Percentiles rank a stretch among this genome's conserved stretches.
Evolutionary conservation across 2,888 invertebrate genomes (phyloP).

Genomic region (Leucophenga montana): DNA sequence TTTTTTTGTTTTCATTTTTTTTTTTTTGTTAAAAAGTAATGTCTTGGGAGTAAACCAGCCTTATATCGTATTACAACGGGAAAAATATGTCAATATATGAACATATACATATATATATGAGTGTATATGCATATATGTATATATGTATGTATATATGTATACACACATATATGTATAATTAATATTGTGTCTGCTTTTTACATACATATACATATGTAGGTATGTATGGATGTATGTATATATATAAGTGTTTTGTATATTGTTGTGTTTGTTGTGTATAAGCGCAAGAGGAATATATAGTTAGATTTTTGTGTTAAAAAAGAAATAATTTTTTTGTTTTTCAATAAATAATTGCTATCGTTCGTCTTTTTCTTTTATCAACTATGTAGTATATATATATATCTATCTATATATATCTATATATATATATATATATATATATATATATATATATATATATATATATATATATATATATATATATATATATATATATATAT

Average conservation of each 20-base stretch:
- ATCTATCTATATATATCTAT: no score
- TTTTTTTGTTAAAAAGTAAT: constrained; percentile 60
- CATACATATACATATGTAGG: constrained; percentile 33
- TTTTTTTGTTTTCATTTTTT: not conserved
- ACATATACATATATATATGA: constrained; percentile 46
- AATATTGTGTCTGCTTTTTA: no score
- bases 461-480: no score
- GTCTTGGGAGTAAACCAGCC: constrained; percentile 74
- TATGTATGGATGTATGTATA: constrained; percentile 38
- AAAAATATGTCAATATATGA: constrained; percentile 49
- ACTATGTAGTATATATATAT: no score
- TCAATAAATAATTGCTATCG: not conserved
- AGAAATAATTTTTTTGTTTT: constrained; percentile 41
- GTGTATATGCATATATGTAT: constrained; percentile 35
- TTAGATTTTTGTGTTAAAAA: constrained; percentile 53
- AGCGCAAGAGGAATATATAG: constrained; percentile 66
- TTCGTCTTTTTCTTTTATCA: constrained; percentile 1
- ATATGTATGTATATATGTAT: constrained; percentile 32
- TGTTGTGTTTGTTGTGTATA: constrained; percentile 48
- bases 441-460: no score
- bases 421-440: no score
- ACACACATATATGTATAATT: constrained; percentile 33
- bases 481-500: no score
- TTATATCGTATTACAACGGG: constrained; percentile 69
- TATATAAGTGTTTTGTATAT: not conserved